Percentiles rank a stretch among this genome's conserved stretches.
Evolutionary conservation across 2,113 vertebrate genomes (phyloP).

Genomic region (Clarias macrocephalus): DNA sequence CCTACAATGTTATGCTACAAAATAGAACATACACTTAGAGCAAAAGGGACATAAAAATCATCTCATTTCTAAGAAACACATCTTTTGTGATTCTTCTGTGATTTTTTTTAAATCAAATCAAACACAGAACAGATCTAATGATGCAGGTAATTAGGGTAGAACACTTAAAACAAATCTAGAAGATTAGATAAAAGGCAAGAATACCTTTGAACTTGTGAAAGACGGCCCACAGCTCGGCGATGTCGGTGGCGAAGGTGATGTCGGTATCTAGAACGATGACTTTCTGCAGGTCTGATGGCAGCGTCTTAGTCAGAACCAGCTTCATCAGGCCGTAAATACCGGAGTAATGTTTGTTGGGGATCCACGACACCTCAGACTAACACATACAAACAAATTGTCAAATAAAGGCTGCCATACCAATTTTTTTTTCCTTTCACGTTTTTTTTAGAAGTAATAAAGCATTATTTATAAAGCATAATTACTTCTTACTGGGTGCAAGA

Average conservation of each 20-base stretch:
- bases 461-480: neutral
- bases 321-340: constrained; percentile 99
- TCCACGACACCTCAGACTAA: constrained; percentile 98
- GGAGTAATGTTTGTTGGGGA: constrained; percentile 99
- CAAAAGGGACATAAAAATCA: neutral
- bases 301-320: constrained; percentile 96
- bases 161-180: neutral
- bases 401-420: neutral
- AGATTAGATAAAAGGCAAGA: neutral
- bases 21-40: neutral
- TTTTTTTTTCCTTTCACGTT: neutral
- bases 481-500: neutral
- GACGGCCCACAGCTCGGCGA: constrained; percentile 97
- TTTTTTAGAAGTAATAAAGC: neutral
- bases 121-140: neutral
- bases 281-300: constrained; percentile 88
- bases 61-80: neutral
- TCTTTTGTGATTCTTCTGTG: neutral
- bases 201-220: constrained; percentile 99
- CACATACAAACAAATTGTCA: neutral
- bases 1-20: neutral
- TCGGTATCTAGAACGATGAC: constrained; percentile 98
- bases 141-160: neutral
- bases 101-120: too few relatives aligned
- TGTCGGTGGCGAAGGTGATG: constrained; percentile 97